Conservation (phyloP, 2,888 invertebrate species). For the Vanessa cardui region DNA sequence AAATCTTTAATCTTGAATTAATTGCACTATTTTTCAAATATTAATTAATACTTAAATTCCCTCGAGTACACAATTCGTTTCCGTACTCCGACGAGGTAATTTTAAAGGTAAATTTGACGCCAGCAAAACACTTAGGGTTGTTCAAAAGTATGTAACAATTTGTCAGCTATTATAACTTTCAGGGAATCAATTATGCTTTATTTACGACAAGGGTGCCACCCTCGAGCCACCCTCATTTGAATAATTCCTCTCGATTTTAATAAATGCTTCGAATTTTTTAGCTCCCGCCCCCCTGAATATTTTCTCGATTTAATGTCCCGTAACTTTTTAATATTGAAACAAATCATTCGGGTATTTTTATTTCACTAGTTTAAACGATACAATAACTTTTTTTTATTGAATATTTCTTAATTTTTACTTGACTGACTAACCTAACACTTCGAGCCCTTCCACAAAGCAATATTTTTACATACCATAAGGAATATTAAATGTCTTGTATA, state of each 20-base stretch:
- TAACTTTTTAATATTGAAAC: slow-evolving; percentile 35
- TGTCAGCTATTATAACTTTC: slow-evolving; percentile 43
- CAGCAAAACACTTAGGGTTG: slow-evolving; percentile 36
- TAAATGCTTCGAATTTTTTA: slow-evolving; percentile 33
- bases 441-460: too few relatives aligned
- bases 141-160: slow-evolving; percentile 42
- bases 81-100: slow-evolving; percentile 12
- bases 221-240: slow-evolving; percentile 30
- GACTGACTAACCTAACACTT: too few relatives aligned
- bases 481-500: too few relatives aligned
- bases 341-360: slow-evolving; percentile 19
- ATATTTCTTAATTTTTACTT: too few relatives aligned
- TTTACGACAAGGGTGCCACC: slow-evolving; percentile 33
- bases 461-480: too few relatives aligned
- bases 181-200: slow-evolving; percentile 42
- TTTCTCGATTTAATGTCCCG: slow-evolving; percentile 32
- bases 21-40: neutral
- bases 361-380: slow-evolving; percentile 2
- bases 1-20: too few relatives aligned
- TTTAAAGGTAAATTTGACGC: slow-evolving; percentile 33
- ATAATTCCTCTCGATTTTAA: slow-evolving; percentile 38
- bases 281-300: slow-evolving; percentile 25
- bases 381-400: too few relatives aligned
- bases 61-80: neutral
- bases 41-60: neutral